phyloP scores from a whole-genome alignment of 2,113 vertebrate species.

The Cacatua alba region DNA sequence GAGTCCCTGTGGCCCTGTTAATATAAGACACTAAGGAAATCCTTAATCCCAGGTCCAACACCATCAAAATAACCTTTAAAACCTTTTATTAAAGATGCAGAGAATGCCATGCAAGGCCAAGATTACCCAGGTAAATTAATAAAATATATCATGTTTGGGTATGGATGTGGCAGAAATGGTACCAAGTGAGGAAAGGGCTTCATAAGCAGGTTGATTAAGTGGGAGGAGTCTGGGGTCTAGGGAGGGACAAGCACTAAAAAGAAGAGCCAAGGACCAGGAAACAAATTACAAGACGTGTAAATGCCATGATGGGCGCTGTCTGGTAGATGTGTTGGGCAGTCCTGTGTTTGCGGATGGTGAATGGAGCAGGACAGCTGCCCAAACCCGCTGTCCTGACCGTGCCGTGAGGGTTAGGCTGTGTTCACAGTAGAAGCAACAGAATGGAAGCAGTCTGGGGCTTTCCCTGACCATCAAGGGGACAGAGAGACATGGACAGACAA shows the following conservation, averaged over 20 bases:
- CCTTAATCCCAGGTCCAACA: not conserved
- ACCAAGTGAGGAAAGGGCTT: not conserved
- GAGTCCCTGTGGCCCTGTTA: not conserved
- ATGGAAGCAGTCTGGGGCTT: not conserved
- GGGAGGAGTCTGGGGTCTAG: not conserved
- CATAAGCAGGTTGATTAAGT: not conserved
- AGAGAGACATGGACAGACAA: not conserved
- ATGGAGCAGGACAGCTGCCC: not conserved
- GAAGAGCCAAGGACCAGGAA: not conserved
- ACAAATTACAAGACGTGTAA: not conserved
- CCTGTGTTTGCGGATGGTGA: rapidly evolving
- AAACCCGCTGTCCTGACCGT: not conserved
- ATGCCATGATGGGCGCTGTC: not conserved
- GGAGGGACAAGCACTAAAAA: not conserved
- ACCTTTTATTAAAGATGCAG: not conserved
- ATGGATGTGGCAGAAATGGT: not conserved
- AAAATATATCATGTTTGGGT: not conserved
- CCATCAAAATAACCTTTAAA: not conserved
- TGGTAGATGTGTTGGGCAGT: not conserved
- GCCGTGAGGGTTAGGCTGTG: rapidly evolving
- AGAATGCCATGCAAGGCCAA: not conserved
- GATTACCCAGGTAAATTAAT: not conserved
- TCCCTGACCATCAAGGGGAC: not conserved
- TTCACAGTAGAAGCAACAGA: rapidly evolving
- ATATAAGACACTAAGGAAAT: not conserved